Conservation (phyloP, 2,113 vertebrate genomes). For the Plecotus auritus region DNA sequence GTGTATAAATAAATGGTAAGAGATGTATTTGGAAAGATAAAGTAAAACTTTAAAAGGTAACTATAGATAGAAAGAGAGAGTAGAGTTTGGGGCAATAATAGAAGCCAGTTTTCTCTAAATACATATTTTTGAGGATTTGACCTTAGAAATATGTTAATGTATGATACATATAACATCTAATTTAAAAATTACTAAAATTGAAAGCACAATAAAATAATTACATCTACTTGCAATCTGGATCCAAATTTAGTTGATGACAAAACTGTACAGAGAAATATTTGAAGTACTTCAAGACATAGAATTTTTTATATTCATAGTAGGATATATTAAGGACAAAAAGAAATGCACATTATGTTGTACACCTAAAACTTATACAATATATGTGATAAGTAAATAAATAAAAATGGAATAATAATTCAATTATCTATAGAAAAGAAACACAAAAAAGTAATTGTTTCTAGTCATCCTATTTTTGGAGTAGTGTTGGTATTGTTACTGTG, state of each 20-base stretch:
- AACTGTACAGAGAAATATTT: neutral
- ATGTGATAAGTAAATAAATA: neutral
- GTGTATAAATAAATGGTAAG: neutral
- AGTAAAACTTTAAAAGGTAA: neutral
- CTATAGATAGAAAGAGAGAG: neutral
- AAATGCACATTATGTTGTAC: neutral
- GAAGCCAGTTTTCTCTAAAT: neutral
- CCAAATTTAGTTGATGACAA: neutral
- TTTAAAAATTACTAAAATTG: neutral
- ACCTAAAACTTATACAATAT: neutral
- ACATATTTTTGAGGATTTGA: neutral
- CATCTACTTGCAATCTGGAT: neutral
- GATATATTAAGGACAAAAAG: neutral
- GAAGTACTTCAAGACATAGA: neutral
- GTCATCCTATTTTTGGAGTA: neutral
- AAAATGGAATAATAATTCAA: neutral
- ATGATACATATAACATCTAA: neutral
- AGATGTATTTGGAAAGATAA: neutral
- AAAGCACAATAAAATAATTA: neutral
- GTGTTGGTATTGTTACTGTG: neutral
- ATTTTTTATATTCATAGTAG: neutral
- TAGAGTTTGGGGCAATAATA: neutral
- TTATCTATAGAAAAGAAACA: neutral
- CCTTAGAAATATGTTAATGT: neutral
- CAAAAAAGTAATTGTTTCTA: neutral